Conservation (phyloP, 2,113 vertebrate species). For the Naja naja region DNA sequence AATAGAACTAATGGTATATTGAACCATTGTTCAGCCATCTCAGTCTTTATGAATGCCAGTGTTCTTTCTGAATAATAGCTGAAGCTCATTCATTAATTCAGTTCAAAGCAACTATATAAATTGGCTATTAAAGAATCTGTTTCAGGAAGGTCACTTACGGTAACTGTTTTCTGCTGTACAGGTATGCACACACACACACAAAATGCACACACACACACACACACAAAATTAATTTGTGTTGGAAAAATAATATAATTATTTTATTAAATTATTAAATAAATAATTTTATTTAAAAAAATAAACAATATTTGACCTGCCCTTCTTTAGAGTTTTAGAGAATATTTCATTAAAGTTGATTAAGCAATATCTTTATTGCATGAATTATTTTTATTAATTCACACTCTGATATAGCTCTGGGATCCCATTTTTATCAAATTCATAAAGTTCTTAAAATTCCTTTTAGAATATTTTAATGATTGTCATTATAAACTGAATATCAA, state of each 20-base stretch:
- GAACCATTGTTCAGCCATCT: constrained; percentile 46
- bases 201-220: too few species aligned
- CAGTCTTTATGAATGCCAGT: constrained; percentile 42
- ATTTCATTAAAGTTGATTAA: neutral
- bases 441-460: neutral
- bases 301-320: neutral
- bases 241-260: neutral
- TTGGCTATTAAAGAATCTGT: constrained; percentile 51
- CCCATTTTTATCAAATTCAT: neutral
- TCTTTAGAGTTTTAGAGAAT: constrained; percentile 7
- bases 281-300: neutral
- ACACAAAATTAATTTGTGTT: constrained; percentile 3
- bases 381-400: neutral
- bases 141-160: constrained; percentile 46
- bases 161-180: constrained; percentile 37
- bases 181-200: neutral
- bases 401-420: neutral
- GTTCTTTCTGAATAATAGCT: constrained; percentile 50
- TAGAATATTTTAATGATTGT: neutral
- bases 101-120: constrained; percentile 49
- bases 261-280: too few species aligned
- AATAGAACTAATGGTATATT: constrained; percentile 57
- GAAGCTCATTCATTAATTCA: constrained; percentile 55
- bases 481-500: neutral
- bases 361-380: constrained; percentile 22